Percentiles rank a stretch among this genome's conserved stretches.
These are phyloP conservation scores for Pantherophis guttatus DNA, from an alignment of 2,113 vertebrate genomes.

Conservation along the genomic window DNA sequence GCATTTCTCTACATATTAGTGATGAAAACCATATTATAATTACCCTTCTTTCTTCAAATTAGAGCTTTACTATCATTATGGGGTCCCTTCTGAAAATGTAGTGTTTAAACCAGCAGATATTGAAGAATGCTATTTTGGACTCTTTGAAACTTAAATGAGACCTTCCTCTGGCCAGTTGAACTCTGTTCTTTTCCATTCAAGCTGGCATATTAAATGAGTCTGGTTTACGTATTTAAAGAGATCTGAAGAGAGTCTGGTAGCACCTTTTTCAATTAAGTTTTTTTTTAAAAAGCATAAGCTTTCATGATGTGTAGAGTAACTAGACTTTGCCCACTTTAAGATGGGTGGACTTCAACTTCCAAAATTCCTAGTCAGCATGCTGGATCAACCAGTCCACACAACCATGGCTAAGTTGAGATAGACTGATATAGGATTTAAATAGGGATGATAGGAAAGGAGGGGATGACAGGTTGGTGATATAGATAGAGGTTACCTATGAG, in stretches of 20 bases:
- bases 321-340: not conserved
- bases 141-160: constrained; percentile 67
- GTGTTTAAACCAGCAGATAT: constrained; percentile 72
- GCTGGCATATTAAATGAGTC: constrained; percentile 65
- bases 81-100: constrained; percentile 62
- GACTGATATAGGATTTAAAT: not conserved
- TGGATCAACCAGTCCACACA: not conserved
- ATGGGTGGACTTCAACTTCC: not conserved
- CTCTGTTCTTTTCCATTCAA: constrained; percentile 49
- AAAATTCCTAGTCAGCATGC: not conserved
- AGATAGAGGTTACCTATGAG: not conserved
- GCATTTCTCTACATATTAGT: constrained; percentile 68
- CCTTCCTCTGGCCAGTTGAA: constrained; percentile 75
- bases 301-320: not conserved
- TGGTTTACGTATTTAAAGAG: constrained; percentile 70
- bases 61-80: constrained; percentile 49
- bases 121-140: constrained; percentile 66
- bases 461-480: not conserved
- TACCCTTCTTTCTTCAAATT: constrained; percentile 1
- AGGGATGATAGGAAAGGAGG: not conserved
- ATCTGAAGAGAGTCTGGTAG: not conserved
- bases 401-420: not conserved
- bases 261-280: not conserved
- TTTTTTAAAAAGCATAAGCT: not conserved
- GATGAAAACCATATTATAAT: constrained; percentile 37